These are phyloP conservation scores for Sebastes alutus DNA, from an alignment of 2,797 vertebrate genomes.

Conservation along the genomic window DNA sequence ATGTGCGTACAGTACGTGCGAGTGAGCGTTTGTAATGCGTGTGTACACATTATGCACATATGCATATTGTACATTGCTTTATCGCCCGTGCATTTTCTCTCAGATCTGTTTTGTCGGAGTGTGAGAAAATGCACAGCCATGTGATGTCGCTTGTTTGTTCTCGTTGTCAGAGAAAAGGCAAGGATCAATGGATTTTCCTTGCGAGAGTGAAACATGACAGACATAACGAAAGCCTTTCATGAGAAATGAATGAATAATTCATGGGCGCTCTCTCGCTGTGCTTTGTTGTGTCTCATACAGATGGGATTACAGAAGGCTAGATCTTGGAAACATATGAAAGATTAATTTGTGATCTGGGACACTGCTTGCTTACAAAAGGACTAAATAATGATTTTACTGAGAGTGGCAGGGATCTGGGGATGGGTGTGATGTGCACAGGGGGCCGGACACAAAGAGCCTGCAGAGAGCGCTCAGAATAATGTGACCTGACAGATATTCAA, in stretches of 20 bases:
- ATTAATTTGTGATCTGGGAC: constrained; percentile 88
- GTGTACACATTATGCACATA: constrained; percentile 59
- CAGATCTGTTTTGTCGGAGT: constrained; percentile 65
- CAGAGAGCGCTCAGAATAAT: constrained; percentile 58
- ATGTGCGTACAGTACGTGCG: constrained; percentile 47
- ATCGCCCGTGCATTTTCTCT: constrained; percentile 45
- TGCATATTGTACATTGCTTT: constrained; percentile 60
- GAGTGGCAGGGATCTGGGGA: constrained; percentile 78
- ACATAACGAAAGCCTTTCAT: constrained; percentile 88
- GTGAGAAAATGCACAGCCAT: constrained; percentile 72
- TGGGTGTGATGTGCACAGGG: constrained; percentile 66
- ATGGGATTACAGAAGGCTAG: constrained; percentile 88
- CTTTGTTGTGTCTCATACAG: constrained; percentile 88
- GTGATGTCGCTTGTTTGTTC: constrained; percentile 83
- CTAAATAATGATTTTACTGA: constrained; percentile 86
- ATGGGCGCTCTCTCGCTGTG: constrained; percentile 82
- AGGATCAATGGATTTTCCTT: constrained; percentile 86
- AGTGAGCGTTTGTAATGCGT: constrained; percentile 51
- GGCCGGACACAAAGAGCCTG: constrained; percentile 65
- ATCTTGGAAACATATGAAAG: constrained; percentile 91
- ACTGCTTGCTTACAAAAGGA: constrained; percentile 87
- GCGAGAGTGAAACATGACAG: constrained; percentile 86
- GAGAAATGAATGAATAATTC: constrained; percentile 87
- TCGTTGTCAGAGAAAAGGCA: constrained; percentile 76
- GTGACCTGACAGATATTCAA: constrained; percentile 62